Percentiles rank a stretch among this genome's conserved stretches.
These are phyloP conservation scores for Emydoidea blandingii DNA, from an alignment of 2,797 vertebrate genomes.

Conservation along the genomic window DNA sequence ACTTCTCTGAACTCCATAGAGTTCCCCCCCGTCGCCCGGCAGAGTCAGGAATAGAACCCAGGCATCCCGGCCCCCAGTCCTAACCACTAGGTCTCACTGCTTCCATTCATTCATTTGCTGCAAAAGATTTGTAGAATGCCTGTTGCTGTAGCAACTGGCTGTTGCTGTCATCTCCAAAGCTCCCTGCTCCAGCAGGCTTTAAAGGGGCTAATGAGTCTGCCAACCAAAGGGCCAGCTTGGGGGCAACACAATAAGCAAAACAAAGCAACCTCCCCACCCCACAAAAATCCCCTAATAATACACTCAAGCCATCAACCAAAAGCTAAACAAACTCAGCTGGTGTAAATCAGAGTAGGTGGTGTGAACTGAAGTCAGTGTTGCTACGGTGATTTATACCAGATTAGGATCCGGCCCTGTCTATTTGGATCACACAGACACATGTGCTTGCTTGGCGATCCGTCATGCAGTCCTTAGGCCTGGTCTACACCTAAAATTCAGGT, in stretches of 20 bases:
- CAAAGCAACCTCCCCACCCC: no score
- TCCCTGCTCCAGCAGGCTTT: background rate
- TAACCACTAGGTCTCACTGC: background rate
- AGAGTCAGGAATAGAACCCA: background rate
- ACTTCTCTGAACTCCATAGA: background rate
- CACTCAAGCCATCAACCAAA: background rate
- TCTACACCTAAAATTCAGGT: background rate
- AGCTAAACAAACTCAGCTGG: background rate
- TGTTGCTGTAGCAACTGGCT: background rate
- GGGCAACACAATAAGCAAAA: background rate
- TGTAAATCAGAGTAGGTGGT: slow-evolving; percentile 17
- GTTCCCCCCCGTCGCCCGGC: background rate
- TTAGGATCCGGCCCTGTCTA: slow-evolving; percentile 39
- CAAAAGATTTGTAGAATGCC: background rate
- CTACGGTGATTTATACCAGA: slow-evolving; percentile 29
- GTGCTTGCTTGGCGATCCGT: background rate
- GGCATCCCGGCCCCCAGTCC: background rate
- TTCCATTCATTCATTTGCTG: background rate
- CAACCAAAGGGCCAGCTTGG: background rate
- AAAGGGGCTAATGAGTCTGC: background rate
- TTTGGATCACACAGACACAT: background rate
- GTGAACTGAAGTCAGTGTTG: slow-evolving; percentile 59
- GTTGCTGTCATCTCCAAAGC: background rate
- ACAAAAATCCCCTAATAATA: background rate
- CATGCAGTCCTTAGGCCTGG: background rate